Base-by-base conservation (phyloP, 1,140 invertebrate species). In the Mya arenaria region DNA sequence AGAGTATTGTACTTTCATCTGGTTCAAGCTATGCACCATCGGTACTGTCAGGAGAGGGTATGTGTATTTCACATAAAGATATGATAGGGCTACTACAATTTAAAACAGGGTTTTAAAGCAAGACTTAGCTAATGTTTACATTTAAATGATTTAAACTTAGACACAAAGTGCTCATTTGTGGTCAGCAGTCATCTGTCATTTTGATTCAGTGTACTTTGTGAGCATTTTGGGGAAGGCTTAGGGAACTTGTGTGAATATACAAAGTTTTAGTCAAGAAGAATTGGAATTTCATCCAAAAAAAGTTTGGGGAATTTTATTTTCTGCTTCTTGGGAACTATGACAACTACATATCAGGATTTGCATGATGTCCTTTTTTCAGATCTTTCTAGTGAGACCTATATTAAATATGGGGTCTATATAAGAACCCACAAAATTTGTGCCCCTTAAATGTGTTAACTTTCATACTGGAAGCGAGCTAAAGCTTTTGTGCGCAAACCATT, bases 1-100 rank as follows among this genome's bases (percentile, higher is more conserved):
- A 60, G 28, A 60, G 58, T 60, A 60, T 60, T 60, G 58, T 60
- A 60, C 58, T 60, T 15, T 60, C 58, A 10, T 60, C 58, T 17
- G 58, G 58, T 17, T 60, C 58, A 13, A 60, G 58, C 58, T 60
- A 60, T 60, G 58, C 25, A 25, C 58, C 58, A 60, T 60, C 58
- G 25, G 15, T 10, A 60, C 58, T 19, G 58, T 60, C 58, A 28
- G 58, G 25, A 60, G 58, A 60, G 58, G 25, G 58, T 60, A 60
- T 60, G 58, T 25, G 10, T 60, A 60, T 60, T 60, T 60, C 58
- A 19, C 15, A n/a, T n/a, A 60, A 25, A 60, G 15, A 60, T 60
- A 60, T 19, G 28, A 25, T 19, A 19, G 10, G 58, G 58, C 25
- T 13, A 60, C 58, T 25, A 60, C 25, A 60, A 28, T 60, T 60